Conservation (phyloP, 2,888 invertebrate genomes). For the Habroteleia sp. region DNA sequence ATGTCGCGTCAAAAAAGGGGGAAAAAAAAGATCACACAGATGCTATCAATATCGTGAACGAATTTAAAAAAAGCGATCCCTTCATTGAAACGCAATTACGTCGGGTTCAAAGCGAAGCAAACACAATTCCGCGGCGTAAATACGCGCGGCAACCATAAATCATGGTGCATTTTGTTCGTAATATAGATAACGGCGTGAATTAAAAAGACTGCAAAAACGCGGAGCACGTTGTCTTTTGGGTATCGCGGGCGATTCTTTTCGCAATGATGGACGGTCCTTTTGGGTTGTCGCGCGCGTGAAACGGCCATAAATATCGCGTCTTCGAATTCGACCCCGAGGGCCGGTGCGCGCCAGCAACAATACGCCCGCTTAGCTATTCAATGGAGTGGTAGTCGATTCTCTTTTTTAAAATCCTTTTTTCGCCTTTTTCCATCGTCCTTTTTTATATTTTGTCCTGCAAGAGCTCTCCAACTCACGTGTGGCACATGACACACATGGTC, state of each 20-base stretch:
- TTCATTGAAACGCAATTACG: constrained; percentile 37
- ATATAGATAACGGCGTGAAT: constrained; percentile 56
- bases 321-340: constrained; percentile 63
- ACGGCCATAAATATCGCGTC: constrained; percentile 67
- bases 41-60: neutral
- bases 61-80: constrained; percentile 28
- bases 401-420: constrained; percentile 61
- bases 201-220: constrained; percentile 53
- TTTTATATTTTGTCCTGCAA: constrained; percentile 40
- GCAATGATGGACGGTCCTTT: constrained; percentile 61
- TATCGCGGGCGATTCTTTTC: constrained; percentile 60
- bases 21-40: too few relatives aligned
- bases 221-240: constrained; percentile 48
- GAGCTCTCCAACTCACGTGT: constrained; percentile 27
- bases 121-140: constrained; percentile 44
- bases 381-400: constrained; percentile 66
- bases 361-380: constrained; percentile 67
- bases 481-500: constrained; percentile 30
- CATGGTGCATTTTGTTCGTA: constrained; percentile 49
- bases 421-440: constrained; percentile 21
- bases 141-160: constrained; percentile 39
- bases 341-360: constrained; percentile 61
- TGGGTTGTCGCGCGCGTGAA: constrained; percentile 63
- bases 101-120: constrained; percentile 19
- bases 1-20: too few relatives aligned